Evolutionary conservation across 2,113 vertebrate species (phyloP), one percentile per base, ranked within the genome.

Genomic region (Gobiocypris rarus): DNA sequence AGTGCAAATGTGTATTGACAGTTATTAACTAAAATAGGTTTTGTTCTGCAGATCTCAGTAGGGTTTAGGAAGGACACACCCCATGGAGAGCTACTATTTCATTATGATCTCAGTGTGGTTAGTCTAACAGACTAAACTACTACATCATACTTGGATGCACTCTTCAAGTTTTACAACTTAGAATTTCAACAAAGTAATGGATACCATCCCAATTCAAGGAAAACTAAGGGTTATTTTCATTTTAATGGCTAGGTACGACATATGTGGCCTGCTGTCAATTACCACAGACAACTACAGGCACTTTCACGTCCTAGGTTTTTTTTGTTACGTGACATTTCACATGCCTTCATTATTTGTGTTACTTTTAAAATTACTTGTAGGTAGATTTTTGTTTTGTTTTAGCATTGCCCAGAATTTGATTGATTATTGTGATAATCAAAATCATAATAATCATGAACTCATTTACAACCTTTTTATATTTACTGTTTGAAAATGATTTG

Each of bases 51-150:
- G 31, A 76, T 38, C 24, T 28, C 22, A 17, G 19, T 34, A 10
- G 84, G 75, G 75, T 75, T 56, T 19, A 8, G 77, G 75, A 81
- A 58, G 41, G 65, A 56, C 34, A 65, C 86, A 65, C 58, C 73
- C 82, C 71, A 22, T 71, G 2, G 5, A 78, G 50, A 73, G 26
- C 31, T 45, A 28, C 61, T 59, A 52, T 58, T 74, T 50, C 71
- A 75, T 70, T 28, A 56, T 84, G 75, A 78, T 38, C 69, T 76
- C 75, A 79, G 9, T 50, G 50, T 34, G 82, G 56, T 63, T 48
- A 34, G 82, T 71, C 26, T 13, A 9, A 26, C 43, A 54, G 17
- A 52, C 43, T 38, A 41, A 59, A 58, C 31, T 38, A 58, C 10
- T 24, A 77, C 31, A 75, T 75, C 74, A 52, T 48, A 70, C 67